Evolutionary conservation across 2,888 invertebrate species (phyloP).

Genomic region (Stegana nigrithorax): DNA sequence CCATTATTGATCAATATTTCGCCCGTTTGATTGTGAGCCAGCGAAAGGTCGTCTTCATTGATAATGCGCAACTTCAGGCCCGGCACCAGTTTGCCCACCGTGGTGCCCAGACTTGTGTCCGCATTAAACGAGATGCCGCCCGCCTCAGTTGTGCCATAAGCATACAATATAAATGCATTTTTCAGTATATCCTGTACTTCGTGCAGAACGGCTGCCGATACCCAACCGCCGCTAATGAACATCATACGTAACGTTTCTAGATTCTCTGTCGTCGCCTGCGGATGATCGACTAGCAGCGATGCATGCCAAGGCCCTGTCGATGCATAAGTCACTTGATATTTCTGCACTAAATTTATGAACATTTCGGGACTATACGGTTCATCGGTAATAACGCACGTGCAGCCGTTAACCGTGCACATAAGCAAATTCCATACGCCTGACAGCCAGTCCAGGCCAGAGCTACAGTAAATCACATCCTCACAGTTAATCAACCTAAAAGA

Average conservation of each 20-base stretch:
- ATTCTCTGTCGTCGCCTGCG: constrained; percentile 24
- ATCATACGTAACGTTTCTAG: constrained; percentile 16
- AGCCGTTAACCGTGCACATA: constrained; percentile 23
- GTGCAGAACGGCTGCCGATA: constrained; percentile 14
- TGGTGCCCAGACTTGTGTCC: constrained; percentile 21
- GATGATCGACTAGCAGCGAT: constrained; percentile 28
- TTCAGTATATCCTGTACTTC: constrained; percentile 11
- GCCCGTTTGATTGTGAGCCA: constrained; percentile 50
- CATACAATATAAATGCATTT: constrained; percentile 21
- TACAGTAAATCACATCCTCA: constrained; percentile 29
- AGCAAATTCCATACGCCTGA: constrained; percentile 36
- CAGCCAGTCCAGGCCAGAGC: constrained; percentile 47
- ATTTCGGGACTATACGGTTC: constrained; percentile 39
- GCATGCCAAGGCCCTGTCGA: constrained; percentile 41
- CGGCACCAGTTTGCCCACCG: constrained; percentile 41
- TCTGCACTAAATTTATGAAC: constrained; percentile 39
- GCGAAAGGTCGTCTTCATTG: constrained; percentile 37
- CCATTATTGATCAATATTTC: constrained; percentile 49
- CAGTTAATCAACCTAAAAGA: constrained; percentile 17
- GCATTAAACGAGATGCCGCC: constrained; percentile 22
- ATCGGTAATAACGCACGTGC: constrained; percentile 44
- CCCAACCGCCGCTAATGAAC: constrained; percentile 27
- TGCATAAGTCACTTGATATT: constrained; percentile 38
- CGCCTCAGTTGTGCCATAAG: constrained; percentile 41
- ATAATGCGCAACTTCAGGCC: constrained; percentile 48